Base-by-base conservation (phyloP, 2,888 invertebrate genomes). In the Thereva unica region DNA sequence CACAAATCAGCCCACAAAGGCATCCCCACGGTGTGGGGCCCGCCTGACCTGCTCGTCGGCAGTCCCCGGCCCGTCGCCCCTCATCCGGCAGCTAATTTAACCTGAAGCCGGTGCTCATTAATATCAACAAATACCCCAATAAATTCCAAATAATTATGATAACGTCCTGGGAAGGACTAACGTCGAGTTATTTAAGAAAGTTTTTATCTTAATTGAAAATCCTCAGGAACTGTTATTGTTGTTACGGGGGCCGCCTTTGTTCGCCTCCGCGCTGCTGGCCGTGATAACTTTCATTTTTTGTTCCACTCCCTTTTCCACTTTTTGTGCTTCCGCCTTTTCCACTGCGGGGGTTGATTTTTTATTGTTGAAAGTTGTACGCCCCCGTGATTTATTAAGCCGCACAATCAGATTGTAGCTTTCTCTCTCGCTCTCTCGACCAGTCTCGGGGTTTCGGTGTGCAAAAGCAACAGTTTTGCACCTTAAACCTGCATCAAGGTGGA, bases 131-230 rank as follows among this genome's bases (percentile, higher is more conserved):
- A 67, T 67, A 45, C 49, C 42, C 55, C 61, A 61, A 67, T 67
- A 61, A 67, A 67, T 67, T 67, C 45, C 42, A 53, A 54, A 66
- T 66, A 57, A 66, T 59, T 52, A 49, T 50, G 66, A 66, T 66
- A 66, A 42, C 52, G 38, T 23, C 23, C 44, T 9, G 34, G 9
- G 5, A n/a, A 8, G 35, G 34, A 34, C 23, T 10, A 44, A 42
- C 12, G 34, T 23, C 59, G 38, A 47, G 47, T 47, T 47, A 59
- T 59, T 59, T 59, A 59, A 59, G 38, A 47, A 47, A 47, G 47
- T 67, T 67, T 49, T 67, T 56, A 67, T 67, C 64, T 67, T 55
- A 67, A 67, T 67, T 64, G 64, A 56, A 64, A 67, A 67, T 56
- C 63, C 64, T 42, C 53, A 40, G 37, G 56, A 7, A 8, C 5